These are phyloP conservation scores for Cricetomys ansorgei DNA, from an alignment of 2,113 vertebrate genomes.

Conservation along the genomic window DNA sequence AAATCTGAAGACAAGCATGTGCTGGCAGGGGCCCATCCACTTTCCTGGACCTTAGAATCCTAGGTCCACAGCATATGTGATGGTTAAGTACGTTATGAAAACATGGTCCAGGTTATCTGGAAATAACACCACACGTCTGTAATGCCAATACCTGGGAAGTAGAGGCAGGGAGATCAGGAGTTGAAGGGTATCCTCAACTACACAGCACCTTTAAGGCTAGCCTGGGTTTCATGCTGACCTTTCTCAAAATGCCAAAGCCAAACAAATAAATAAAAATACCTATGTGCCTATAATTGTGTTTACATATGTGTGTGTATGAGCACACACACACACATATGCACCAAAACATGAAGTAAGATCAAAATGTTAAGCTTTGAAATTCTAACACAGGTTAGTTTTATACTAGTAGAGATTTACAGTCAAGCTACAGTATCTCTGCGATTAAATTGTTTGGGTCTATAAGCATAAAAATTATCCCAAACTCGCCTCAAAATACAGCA, in stretches of 20 bases:
- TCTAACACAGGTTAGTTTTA: neutral
- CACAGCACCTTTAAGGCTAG: neutral
- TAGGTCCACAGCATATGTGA: too few species aligned
- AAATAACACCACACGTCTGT: neutral
- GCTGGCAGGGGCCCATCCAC: rapidly evolving
- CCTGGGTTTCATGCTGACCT: neutral
- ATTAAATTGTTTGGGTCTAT: neutral
- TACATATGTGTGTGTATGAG: neutral
- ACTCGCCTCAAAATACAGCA: neutral
- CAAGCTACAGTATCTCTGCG: neutral
- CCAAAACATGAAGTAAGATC: neutral
- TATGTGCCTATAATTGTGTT: neutral
- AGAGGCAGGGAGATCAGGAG: neutral
- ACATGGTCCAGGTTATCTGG: neutral
- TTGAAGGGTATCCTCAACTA: neutral
- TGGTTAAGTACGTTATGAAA: neutral
- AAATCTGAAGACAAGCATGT: neutral
- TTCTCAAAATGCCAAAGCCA: neutral
- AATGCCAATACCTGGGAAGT: neutral
- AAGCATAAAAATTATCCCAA: neutral
- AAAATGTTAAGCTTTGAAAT: neutral
- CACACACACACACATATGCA: neutral
- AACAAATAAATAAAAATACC: neutral
- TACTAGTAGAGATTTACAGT: neutral
- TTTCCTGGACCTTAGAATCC: neutral